Percentiles rank a stretch among this genome's conserved stretches.
Conservation (phyloP, 1,140 invertebrate species). For the Chlorops oryzae region DNA sequence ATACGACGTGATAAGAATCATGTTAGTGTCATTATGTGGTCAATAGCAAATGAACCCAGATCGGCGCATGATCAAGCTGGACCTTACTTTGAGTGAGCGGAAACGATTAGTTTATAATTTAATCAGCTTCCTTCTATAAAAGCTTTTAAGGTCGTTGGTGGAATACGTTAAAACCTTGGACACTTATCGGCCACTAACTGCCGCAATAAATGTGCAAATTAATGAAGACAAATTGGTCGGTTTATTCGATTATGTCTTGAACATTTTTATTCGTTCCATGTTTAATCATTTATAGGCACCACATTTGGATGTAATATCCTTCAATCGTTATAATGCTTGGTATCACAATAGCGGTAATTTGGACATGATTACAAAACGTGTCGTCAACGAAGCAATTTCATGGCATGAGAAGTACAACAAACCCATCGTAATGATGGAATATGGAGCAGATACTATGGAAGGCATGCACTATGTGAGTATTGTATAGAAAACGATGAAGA, state of each 20-base stretch:
- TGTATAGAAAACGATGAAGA: background rate
- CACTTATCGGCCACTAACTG: constrained; percentile 62
- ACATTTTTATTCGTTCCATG: no score
- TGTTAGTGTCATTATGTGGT: constrained; percentile 92
- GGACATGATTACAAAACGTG: constrained; percentile 64
- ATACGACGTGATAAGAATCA: constrained; percentile 88
- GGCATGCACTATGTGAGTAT: constrained; percentile 65
- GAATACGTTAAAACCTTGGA: constrained; percentile 54
- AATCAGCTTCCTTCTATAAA: no score
- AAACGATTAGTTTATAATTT: constrained; percentile 28
- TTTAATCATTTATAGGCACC: constrained; percentile 13
- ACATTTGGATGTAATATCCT: constrained; percentile 85
- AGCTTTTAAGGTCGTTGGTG: constrained; percentile 31
- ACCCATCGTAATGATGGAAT: constrained; percentile 89
- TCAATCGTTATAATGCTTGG: constrained; percentile 94
- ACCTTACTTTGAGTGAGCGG: constrained; percentile 73
- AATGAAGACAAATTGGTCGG: constrained; percentile 28
- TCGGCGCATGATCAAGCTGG: constrained; percentile 60
- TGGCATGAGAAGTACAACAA: constrained; percentile 81
- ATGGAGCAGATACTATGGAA: constrained; percentile 86
- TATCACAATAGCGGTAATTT: constrained; percentile 77
- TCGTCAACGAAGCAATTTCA: constrained; percentile 66
- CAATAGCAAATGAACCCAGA: constrained; percentile 88
- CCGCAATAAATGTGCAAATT: constrained; percentile 44
- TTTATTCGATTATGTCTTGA: background rate